Evolutionary conservation across 2,888 invertebrate genomes (phyloP).

Genomic region (Drosophila kuntzei): DNA sequence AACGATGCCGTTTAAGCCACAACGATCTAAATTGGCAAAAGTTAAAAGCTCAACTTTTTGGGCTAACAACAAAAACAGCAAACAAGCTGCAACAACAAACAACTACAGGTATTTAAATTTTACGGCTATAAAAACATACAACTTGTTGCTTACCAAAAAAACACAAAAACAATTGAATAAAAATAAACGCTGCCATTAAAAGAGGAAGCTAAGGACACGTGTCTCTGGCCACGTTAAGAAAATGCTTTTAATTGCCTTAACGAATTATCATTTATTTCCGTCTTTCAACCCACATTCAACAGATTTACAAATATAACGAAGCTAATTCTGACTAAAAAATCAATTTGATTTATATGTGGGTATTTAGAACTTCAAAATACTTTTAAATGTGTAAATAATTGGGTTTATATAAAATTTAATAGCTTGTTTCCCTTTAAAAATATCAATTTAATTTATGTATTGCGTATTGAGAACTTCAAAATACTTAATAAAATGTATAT

Average conservation of each 20-base stretch:
- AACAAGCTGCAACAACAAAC: constrained; percentile 2
- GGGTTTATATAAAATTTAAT: too few relatives aligned
- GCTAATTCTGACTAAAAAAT: constrained; percentile 8
- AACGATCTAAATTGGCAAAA: constrained; percentile 13
- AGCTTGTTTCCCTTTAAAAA: too few relatives aligned
- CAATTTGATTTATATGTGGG: not conserved
- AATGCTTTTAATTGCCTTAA: constrained; percentile 33
- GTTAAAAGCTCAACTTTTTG: not conserved
- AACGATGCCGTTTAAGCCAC: constrained; percentile 15
- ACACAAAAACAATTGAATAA: not conserved
- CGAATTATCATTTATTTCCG: constrained; percentile 18
- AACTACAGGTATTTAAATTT: constrained; percentile 3
- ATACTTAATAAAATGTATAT: too few relatives aligned
- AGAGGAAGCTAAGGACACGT: not conserved
- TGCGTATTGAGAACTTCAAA: too few relatives aligned
- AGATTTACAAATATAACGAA: not conserved
- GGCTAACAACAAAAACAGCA: not conserved
- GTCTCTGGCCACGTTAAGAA: constrained; percentile 3
- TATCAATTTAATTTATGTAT: too few relatives aligned
- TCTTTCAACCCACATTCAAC: too few relatives aligned
- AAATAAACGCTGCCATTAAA: constrained; percentile 4
- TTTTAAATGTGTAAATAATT: too few relatives aligned
- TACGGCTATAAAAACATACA: not conserved
- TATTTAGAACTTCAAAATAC: too few relatives aligned
- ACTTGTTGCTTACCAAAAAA: not conserved